Evolutionary conservation across 35 echinoderm and acorn worm species (phyloP), one percentile per base, ranked within the genome.

Genomic region (Chiridota heheva): DNA sequence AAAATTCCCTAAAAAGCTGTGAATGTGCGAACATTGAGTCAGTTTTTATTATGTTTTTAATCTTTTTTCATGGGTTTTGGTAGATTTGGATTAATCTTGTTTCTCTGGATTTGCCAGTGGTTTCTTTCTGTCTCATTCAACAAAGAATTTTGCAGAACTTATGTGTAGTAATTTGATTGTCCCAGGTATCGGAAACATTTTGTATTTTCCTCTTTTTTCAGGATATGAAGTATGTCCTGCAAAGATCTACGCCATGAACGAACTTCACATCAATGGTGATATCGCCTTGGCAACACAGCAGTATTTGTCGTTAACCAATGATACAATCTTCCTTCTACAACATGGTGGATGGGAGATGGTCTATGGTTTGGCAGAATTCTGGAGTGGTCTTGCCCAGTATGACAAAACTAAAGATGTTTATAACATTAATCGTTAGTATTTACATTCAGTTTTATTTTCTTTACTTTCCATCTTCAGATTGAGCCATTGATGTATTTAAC

Each of bases 211-310:
- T n/a, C 15, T 40, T 61, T 62, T 36, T 2, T 40, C 58, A 96
- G 93, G 93, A 5, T 72, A 41, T 69, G 95, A 98, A 53, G 89
- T 98, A 2, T 98, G 95, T 72, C 95, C 95, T 53, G 89, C 58
- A 25, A 31, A 42, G 24, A 57, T 64, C 7, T 85, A 84, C 74
- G 70, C 60, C 58, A 68, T 76, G 0, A 69, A 92, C 77, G 95
- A 98, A 62, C 84, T 88, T 8, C 95, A 98, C 71, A 85, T 98
- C 40, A 96, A 82, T 56, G 89, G 95, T 16, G 95, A 98, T 39
- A 92, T 98, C 56, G 89, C 95, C 13, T 89, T 89, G 58, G 95
- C 95, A 31, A 66, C 65, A 7, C 85, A 89, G 75, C 95, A 98
- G 75, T 89, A 98, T 65, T 1, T 98, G 16, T 69, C 46, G 35